Percentiles rank a stretch among this genome's conserved stretches.
These are phyloP conservation scores for Lepidostoma basale DNA, from an alignment of 1,140 invertebrate genomes.

Conservation along the genomic window DNA sequence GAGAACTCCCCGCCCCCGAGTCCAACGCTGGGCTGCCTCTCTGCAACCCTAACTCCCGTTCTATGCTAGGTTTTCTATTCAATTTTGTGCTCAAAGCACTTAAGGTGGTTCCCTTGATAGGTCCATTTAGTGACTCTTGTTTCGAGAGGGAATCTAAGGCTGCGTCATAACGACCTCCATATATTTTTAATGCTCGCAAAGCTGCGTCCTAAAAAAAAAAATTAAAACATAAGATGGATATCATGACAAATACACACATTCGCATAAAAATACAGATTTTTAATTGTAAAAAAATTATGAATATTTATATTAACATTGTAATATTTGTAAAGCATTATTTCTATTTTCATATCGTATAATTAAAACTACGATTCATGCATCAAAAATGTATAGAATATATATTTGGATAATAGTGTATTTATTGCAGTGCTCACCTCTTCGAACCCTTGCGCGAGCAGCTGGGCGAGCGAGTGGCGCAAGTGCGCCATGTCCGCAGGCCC, in stretches of 20 bases:
- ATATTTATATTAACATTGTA: too few species aligned
- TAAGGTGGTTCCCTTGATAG: constrained; percentile 61
- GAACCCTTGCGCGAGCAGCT: constrained; percentile 69
- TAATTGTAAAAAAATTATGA: too few species aligned
- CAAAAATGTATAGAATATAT: neutral
- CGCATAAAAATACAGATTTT: too few species aligned
- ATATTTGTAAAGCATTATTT: neutral
- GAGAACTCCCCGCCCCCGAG: constrained; percentile 83
- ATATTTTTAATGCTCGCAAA: constrained; percentile 69
- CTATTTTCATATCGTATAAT: neutral
- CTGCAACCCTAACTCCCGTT: constrained; percentile 75
- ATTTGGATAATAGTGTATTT: neutral
- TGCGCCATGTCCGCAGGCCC: constrained; percentile 61
- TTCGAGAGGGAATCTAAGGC: constrained; percentile 73
- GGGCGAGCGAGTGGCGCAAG: constrained; percentile 64
- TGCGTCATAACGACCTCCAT: constrained; percentile 71
- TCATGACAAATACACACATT: constrained; percentile 24
- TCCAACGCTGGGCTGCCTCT: constrained; percentile 85
- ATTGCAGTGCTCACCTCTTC: constrained; percentile 69
- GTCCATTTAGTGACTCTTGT: constrained; percentile 64
- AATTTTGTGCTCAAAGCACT: constrained; percentile 73
- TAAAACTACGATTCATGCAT: neutral
- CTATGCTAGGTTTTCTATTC: constrained; percentile 84
- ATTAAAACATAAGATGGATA: neutral
- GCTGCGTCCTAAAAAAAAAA: constrained; percentile 66